These are phyloP conservation scores for Ryuthela nishihirai DNA, from an alignment of 2,888 invertebrate species.

Conservation along the genomic window DNA sequence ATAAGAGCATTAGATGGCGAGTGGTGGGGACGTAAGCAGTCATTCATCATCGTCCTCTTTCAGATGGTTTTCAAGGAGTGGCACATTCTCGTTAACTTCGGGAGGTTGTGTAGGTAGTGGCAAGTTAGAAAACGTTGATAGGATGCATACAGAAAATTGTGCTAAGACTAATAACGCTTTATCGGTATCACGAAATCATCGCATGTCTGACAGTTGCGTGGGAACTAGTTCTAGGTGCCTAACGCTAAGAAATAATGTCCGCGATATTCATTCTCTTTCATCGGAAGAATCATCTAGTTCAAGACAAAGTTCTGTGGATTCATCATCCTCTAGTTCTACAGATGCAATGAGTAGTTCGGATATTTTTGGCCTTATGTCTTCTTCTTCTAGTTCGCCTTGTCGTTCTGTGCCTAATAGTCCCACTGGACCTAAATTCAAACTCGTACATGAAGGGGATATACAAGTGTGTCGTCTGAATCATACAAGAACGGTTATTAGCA, in stretches of 20 bases:
- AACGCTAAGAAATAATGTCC: slow-evolving; percentile 17
- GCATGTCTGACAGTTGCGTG: slow-evolving; percentile 1
- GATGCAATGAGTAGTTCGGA: slow-evolving; percentile 15
- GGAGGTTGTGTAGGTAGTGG: too few species aligned
- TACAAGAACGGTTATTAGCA: slow-evolving; percentile 70
- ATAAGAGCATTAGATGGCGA: slow-evolving; percentile 28
- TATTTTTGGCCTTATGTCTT: neutral
- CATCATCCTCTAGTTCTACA: slow-evolving; percentile 14
- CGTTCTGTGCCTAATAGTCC: slow-evolving; percentile 36
- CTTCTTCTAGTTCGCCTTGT: slow-evolving; percentile 14
- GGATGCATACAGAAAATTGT: too few species aligned
- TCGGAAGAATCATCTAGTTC: slow-evolving; percentile 17
- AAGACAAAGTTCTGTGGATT: slow-evolving; percentile 34
- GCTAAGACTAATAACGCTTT: slow-evolving; percentile 19
- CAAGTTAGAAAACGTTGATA: too few species aligned
- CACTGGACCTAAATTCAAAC: slow-evolving; percentile 57
- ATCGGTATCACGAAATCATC: slow-evolving; percentile 24
- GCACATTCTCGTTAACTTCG: too few species aligned
- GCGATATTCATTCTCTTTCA: slow-evolving; percentile 5
- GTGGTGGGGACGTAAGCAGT: slow-evolving; percentile 14
- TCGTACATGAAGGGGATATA: slow-evolving; percentile 67
- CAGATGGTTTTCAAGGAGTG: slow-evolving; percentile 19
- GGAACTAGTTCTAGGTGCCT: slow-evolving; percentile 5
- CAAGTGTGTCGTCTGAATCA: slow-evolving; percentile 73
- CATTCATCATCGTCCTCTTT: slow-evolving; percentile 7